These are phyloP conservation scores for Nannobrachium achirus DNA, from an alignment of 2,113 vertebrate genomes.

Conservation along the genomic window DNA sequence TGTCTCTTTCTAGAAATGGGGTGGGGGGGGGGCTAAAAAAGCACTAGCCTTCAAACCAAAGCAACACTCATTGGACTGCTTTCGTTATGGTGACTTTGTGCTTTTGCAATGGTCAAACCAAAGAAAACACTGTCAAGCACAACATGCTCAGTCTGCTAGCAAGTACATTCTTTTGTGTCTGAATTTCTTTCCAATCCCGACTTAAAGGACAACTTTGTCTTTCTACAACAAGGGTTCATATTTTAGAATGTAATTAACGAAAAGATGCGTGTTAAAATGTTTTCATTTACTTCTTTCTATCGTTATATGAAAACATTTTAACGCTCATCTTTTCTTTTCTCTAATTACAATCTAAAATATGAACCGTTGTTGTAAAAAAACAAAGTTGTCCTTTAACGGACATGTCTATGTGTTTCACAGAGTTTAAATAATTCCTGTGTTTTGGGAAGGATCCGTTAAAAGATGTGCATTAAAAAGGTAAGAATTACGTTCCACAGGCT, in stretches of 20 bases:
- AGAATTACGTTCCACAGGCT: neutral
- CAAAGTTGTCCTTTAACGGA: neutral
- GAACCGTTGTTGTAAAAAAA: neutral
- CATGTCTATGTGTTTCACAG: neutral
- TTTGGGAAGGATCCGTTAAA: neutral
- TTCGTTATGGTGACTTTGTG: neutral
- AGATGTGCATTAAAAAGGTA: neutral
- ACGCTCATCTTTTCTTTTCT: no score
- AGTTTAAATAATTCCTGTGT: neutral
- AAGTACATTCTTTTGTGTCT: neutral
- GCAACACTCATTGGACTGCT: neutral
- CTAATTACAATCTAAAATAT: no score
- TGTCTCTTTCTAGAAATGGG: conserved; percentile 51
- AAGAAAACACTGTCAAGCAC: no score
- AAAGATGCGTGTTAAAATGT: no score
- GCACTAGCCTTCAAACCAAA: conserved; percentile 3
- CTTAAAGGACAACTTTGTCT: neutral
- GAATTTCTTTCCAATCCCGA: neutral
- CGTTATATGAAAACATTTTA: no score
- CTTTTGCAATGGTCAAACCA: no score
- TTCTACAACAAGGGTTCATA: no score
- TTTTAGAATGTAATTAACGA: no score
- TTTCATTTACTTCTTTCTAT: no score
- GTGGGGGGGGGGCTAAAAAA: conserved; percentile 30
- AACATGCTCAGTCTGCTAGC: no score